These are phyloP conservation scores for Bufo gargarizans DNA, from an alignment of 2,113 vertebrate species.

Conservation along the genomic window DNA sequence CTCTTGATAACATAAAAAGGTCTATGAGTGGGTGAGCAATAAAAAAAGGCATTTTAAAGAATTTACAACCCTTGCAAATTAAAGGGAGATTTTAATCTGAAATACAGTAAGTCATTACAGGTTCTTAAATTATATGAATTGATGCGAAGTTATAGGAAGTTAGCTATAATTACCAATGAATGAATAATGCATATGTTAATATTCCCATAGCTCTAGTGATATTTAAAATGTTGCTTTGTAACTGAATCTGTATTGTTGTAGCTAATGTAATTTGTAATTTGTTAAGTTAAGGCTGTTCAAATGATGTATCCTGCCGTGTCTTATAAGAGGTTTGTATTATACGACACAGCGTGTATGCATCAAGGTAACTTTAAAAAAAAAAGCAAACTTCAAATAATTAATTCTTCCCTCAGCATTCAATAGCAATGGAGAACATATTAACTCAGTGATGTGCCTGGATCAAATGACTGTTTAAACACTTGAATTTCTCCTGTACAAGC, in stretches of 20 bases:
- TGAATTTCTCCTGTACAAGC: not conserved
- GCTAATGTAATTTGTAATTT: not conserved
- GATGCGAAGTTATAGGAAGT: not conserved
- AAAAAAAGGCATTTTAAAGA: not conserved
- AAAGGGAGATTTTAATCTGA: not conserved
- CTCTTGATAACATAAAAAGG: not conserved
- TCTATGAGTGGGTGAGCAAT: not conserved
- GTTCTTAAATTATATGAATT: not conserved
- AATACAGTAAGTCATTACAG: not conserved
- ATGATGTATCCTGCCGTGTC: not conserved
- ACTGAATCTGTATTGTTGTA: not conserved
- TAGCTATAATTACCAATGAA: not conserved
- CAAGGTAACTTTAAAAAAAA: conserved; percentile 22
- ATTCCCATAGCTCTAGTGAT: not conserved
- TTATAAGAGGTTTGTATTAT: conserved; percentile 8
- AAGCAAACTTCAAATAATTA: conserved; percentile 25
- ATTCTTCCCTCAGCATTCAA: not conserved
- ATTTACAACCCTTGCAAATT: not conserved
- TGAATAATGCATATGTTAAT: not conserved
- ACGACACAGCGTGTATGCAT: not conserved
- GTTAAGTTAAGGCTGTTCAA: conserved; percentile 17
- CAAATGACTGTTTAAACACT: not conserved
- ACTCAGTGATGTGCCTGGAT: not conserved
- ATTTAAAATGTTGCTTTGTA: not conserved
- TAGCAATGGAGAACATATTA: not conserved